Conservation (phyloP, 2,888 invertebrate genomes). For the Ditula angustiorana region DNA sequence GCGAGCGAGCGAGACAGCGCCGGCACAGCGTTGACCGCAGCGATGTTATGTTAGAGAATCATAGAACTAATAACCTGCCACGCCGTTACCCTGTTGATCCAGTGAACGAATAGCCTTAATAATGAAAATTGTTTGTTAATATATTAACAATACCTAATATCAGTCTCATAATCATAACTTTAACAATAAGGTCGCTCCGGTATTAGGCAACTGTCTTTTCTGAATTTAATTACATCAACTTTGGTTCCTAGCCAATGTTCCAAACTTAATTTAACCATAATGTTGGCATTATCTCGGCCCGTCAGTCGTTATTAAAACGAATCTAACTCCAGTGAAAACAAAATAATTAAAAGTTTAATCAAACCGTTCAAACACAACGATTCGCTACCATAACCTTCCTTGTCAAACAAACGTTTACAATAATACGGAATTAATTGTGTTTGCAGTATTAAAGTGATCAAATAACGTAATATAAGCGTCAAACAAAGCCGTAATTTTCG, state of each 20-base stretch:
- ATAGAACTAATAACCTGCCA: too few species aligned
- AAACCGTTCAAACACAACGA: conserved; percentile 27
- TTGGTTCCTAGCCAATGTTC: conserved; percentile 26
- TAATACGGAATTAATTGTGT: conserved; percentile 33
- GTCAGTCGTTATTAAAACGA: conserved; percentile 31
- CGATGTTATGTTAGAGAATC: too few species aligned
- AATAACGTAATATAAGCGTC: background rate
- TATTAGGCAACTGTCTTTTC: conserved; percentile 9
- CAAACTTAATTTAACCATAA: conserved; percentile 32
- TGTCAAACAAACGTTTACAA: conserved; percentile 33
- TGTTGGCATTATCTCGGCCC: conserved; percentile 32
- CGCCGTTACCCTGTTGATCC: too few species aligned
- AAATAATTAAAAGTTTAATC: conserved; percentile 39
- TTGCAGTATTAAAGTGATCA: conserved; percentile 12
- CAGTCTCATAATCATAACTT: conserved; percentile 1
- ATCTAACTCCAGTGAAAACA: conserved; percentile 36
- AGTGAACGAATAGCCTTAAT: too few species aligned
- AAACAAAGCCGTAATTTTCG: background rate
- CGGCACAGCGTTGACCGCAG: too few species aligned
- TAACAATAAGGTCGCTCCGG: background rate
- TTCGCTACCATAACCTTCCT: conserved; percentile 23
- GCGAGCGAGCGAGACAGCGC: too few species aligned
- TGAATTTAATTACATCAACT: conserved; percentile 27
- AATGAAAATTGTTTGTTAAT: too few species aligned
- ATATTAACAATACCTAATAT: background rate